Conservation (phyloP, 1,140 invertebrate genomes). For the Pseudomyrmex dendroicus region DNA sequence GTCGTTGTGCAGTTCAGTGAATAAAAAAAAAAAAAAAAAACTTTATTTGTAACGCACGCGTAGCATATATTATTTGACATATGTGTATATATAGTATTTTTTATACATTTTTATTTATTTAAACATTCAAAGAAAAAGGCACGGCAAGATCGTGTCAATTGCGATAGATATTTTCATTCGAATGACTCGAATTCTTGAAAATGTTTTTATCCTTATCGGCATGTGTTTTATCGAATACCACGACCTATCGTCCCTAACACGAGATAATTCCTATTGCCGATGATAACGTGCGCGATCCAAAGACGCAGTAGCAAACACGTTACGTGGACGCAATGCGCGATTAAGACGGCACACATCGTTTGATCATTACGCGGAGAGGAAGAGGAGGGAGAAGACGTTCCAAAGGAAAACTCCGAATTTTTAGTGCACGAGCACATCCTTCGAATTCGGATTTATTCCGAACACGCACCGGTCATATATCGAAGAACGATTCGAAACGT, state of each 20-base stretch:
- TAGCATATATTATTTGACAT: conserved; percentile 19
- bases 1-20: neutral
- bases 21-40: conserved; percentile 1
- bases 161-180: neutral
- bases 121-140: neutral
- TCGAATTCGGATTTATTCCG: conserved; percentile 45
- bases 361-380: conserved; percentile 60
- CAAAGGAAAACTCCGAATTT: conserved; percentile 53
- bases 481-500: conserved; percentile 55
- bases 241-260: conserved; percentile 35
- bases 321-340: conserved; percentile 69
- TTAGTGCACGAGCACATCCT: conserved; percentile 13
- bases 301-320: conserved; percentile 41
- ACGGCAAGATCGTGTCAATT: neutral
- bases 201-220: neutral
- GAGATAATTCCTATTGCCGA: conserved; percentile 53
- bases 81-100: neutral
- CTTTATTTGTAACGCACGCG: conserved; percentile 30
- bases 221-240: conserved; percentile 37
- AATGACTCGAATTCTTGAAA: conserved; percentile 9
- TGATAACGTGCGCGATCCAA: conserved; percentile 64
- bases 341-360: conserved; percentile 69
- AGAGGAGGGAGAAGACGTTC: no score
- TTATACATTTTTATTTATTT: neutral
- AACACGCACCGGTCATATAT: conserved; percentile 34